Conservation (phyloP, 2,113 vertebrate genomes). For the Meles meles region DNA sequence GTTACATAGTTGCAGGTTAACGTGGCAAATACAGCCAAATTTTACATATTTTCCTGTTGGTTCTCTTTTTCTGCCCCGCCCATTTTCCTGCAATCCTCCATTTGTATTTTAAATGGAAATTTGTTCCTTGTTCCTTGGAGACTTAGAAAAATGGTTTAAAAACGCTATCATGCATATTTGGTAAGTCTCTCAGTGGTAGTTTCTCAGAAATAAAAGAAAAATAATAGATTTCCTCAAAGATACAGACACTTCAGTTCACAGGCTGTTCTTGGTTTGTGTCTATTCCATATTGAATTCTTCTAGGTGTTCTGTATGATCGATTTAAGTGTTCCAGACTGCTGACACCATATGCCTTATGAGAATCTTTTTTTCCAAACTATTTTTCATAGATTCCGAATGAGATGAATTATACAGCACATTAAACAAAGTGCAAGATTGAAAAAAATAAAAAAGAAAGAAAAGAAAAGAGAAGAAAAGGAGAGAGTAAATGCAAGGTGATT, state of each 20-base stretch:
- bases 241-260: slow-evolving; percentile 2
- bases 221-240: slow-evolving; percentile 42
- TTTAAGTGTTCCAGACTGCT: slow-evolving; percentile 68
- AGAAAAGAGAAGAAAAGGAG: background rate
- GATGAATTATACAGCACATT: slow-evolving; percentile 51
- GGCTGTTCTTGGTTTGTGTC: slow-evolving; percentile 43
- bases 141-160: slow-evolving; percentile 35
- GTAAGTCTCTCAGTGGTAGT: slow-evolving; percentile 40
- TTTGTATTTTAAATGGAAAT: slow-evolving; percentile 39
- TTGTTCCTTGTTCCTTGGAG: slow-evolving; percentile 19
- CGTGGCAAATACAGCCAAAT: background rate
- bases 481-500: background rate
- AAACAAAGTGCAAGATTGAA: slow-evolving; percentile 43
- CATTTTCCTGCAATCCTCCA: background rate
- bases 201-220: slow-evolving; percentile 51
- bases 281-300: slow-evolving; percentile 45
- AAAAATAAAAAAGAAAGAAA: background rate
- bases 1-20: slow-evolving; percentile 48
- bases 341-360: slow-evolving; percentile 67
- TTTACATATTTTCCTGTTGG: slow-evolving; percentile 54
- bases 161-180: background rate
- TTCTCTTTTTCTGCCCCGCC: background rate
- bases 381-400: slow-evolving; percentile 56
- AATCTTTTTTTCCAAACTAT: slow-evolving; percentile 42
- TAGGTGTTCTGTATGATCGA: slow-evolving; percentile 50